A percentile compares a stretch with the other conserved stretches of the same genome.
These are phyloP conservation scores for Dryobates pubescens DNA, from an alignment of 2,797 vertebrate genomes.

Conservation along the genomic window DNA sequence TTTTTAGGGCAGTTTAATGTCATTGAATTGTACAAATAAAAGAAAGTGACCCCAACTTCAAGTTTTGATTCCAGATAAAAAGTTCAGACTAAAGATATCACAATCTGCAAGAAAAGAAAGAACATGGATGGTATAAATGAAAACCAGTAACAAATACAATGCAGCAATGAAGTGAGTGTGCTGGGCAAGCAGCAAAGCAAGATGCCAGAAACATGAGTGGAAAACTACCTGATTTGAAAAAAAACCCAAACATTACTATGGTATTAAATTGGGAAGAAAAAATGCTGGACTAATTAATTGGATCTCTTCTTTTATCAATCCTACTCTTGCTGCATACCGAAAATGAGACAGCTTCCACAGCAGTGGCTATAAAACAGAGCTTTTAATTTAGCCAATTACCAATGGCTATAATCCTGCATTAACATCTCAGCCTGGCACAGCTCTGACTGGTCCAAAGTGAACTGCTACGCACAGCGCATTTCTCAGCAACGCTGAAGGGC, in stretches of 20 bases:
- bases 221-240: neutral
- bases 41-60: slow-evolving; percentile 87
- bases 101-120: slow-evolving; percentile 94
- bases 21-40: slow-evolving; percentile 77
- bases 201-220: neutral
- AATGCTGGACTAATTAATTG: neutral
- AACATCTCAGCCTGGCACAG: neutral
- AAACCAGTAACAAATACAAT: slow-evolving; percentile 77
- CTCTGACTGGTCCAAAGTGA: neutral
- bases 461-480: rapidly evolving
- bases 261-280: neutral
- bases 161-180: slow-evolving; percentile 60
- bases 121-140: slow-evolving; percentile 87
- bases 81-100: slow-evolving; percentile 93
- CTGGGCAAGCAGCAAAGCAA: slow-evolving; percentile 11
- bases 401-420: neutral
- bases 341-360: neutral
- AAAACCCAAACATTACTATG: neutral
- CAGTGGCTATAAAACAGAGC: neutral
- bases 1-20: slow-evolving; percentile 79
- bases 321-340: neutral
- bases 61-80: slow-evolving; percentile 91
- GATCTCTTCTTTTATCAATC: neutral
- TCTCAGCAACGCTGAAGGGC: neutral
- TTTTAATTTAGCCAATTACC: neutral